Evolutionary conservation across 2,797 vertebrate species (phyloP).

Genomic region (Gadopsis bispinosus): DNA sequence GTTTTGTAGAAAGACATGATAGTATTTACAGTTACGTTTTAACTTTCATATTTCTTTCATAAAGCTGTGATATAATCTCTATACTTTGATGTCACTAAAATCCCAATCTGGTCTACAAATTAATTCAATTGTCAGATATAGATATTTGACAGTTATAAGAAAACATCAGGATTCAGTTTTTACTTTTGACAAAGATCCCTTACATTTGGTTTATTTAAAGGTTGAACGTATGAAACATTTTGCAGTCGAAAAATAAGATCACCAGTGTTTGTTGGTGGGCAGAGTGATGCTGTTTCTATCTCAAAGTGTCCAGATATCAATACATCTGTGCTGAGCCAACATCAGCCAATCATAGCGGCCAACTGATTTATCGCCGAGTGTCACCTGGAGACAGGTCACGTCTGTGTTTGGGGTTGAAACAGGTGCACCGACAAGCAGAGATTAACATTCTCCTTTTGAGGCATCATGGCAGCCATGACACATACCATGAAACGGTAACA

Average conservation of each 20-base stretch:
- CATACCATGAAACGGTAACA: neutral
- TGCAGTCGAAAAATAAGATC: neutral
- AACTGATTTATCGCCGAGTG: no score
- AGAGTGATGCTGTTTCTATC: neutral
- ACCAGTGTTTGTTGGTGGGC: neutral
- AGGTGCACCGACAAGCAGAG: no score
- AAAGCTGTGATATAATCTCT: no score
- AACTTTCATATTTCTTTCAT: no score
- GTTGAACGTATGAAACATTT: neutral
- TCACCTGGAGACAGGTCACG: neutral
- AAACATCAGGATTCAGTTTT: no score
- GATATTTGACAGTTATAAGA: neutral
- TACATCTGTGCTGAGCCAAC: no score
- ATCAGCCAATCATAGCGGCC: no score
- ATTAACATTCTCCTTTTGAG: no score
- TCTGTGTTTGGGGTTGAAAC: no score
- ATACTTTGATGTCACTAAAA: neutral
- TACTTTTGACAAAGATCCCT: neutral
- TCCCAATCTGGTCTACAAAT: neutral
- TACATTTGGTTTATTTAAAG: neutral
- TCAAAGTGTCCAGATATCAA: neutral
- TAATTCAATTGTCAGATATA: neutral
- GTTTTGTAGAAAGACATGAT: neutral
- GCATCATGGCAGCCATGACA: neutral
- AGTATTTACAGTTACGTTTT: no score